Conservation (phyloP, 1,140 invertebrate species). For the Leptestheria dahalacensis region DNA sequence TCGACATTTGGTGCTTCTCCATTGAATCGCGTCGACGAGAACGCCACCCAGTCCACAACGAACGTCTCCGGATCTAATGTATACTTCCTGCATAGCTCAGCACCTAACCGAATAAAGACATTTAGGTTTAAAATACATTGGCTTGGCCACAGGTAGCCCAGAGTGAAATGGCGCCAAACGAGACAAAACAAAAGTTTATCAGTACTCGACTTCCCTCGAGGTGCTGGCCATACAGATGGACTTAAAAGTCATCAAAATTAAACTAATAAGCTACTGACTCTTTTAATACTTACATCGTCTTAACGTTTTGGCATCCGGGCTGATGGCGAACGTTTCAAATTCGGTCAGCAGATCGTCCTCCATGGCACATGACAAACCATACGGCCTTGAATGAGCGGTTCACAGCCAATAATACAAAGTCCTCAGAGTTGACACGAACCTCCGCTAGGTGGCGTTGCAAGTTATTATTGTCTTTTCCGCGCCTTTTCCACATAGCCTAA, state of each 20-base stretch:
- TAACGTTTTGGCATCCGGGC: not conserved
- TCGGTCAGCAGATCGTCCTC: not conserved
- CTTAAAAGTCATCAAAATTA: not conserved
- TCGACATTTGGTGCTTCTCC: not conserved
- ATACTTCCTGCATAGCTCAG: not conserved
- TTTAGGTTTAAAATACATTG: not conserved
- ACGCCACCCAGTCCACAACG: not conserved
- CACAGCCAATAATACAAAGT: not conserved
- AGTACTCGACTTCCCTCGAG: too few species aligned
- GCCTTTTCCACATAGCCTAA: not conserved
- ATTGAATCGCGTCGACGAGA: not conserved
- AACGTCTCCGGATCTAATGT: not conserved
- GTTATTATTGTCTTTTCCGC: not conserved
- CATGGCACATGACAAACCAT: not conserved
- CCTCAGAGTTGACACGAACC: not conserved
- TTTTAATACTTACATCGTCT: not conserved
- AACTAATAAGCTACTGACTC: not conserved
- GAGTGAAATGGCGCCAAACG: not conserved
- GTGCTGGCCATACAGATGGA: not conserved
- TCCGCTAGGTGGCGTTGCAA: not conserved
- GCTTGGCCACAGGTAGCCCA: not conserved
- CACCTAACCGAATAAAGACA: not conserved
- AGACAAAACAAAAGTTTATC: not conserved
- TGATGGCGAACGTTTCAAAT: not conserved
- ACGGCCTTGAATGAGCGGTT: not conserved